phyloP scores from a whole-genome alignment of 2,113 vertebrate species.

The Nibea coibor region DNA sequence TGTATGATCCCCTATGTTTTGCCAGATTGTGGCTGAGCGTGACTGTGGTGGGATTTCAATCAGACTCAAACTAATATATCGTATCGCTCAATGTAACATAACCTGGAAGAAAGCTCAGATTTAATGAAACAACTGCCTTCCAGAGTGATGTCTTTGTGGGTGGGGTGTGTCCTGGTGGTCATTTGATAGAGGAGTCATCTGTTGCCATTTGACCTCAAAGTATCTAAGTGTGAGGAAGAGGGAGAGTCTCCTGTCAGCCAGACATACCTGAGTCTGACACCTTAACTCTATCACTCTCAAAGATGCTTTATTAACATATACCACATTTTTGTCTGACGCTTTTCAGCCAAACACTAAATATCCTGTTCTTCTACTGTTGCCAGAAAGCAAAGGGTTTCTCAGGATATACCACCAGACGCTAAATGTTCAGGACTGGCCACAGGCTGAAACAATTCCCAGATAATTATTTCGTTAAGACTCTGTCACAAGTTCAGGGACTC shows the following conservation, averaged over 20 bases:
- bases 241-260: constrained; percentile 53
- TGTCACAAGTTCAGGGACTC: background rate
- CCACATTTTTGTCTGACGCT: background rate
- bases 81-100: constrained; percentile 11
- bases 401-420: background rate
- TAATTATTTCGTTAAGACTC: constrained; percentile 10
- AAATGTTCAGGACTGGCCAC: background rate
- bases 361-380: background rate
- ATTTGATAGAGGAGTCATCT: constrained; percentile 61
- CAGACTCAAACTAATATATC: constrained; percentile 12
- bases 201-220: constrained; percentile 66
- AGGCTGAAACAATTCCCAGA: constrained; percentile 26
- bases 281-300: constrained; percentile 8
- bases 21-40: constrained; percentile 12
- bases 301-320: constrained; percentile 4
- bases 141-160: constrained; percentile 16
- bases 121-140: constrained; percentile 35
- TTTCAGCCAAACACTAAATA: background rate
- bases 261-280: constrained; percentile 35
- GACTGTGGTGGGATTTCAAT: constrained; percentile 21
- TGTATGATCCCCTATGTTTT: constrained; percentile 32
- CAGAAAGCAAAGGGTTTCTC: constrained; percentile 1
- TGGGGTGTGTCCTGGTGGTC: constrained; percentile 45
- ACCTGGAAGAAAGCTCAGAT: background rate
- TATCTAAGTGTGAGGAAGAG: constrained; percentile 40